A percentile compares a stretch with the other conserved stretches of the same genome.
phyloP scores from a whole-genome alignment of 2,113 vertebrate genomes.

The Caretta caretta region DNA sequence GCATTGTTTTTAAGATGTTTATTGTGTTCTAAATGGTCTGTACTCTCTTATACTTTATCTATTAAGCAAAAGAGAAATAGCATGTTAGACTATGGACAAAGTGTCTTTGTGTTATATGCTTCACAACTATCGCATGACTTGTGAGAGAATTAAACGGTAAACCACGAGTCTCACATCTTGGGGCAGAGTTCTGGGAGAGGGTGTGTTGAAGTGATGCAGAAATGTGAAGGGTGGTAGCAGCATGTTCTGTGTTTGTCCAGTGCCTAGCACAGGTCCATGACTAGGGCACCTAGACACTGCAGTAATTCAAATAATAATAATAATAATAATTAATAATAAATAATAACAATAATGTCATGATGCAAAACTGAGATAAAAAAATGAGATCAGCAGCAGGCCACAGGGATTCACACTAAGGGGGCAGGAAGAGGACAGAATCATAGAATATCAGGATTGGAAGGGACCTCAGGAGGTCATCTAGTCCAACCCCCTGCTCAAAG shows the following conservation, averaged over 20 bases:
- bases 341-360: not conserved
- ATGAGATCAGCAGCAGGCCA: not conserved
- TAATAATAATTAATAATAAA: not conserved
- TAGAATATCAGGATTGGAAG: no score
- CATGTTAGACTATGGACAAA: not conserved
- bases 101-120: not conserved
- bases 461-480: no score
- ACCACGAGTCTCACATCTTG: not conserved
- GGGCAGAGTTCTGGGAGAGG: not conserved
- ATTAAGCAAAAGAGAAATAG: not conserved
- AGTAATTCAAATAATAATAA: not conserved
- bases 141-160: not conserved
- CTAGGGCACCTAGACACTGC: not conserved
- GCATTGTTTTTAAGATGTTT: not conserved
- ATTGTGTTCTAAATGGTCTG: not conserved
- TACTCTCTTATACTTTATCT: not conserved
- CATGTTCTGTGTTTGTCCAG: not conserved
- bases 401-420: rapidly evolving
- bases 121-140: not conserved
- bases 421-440: not conserved
- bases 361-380: not conserved
- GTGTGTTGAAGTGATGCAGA: not conserved
- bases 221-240: not conserved
- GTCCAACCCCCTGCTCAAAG: no score
- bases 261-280: not conserved